phyloP scores from a whole-genome alignment of 2,113 vertebrate species.

The Columba janthina region DNA sequence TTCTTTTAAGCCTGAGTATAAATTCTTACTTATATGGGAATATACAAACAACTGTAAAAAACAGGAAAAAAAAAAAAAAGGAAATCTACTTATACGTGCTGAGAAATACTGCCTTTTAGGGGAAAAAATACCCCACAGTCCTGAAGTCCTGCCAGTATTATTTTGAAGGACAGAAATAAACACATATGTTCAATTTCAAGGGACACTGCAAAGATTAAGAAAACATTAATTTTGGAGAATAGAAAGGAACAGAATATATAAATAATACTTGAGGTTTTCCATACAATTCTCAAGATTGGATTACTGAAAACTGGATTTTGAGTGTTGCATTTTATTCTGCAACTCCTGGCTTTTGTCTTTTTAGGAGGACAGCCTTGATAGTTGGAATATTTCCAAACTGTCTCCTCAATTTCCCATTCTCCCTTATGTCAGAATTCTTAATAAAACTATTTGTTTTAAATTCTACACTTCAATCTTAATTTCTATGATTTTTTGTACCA shows the following conservation, averaged over 20 bases:
- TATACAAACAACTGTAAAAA: neutral
- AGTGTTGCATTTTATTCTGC: neutral
- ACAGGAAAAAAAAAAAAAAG: neutral
- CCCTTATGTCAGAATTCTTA: neutral
- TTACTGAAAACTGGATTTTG: neutral
- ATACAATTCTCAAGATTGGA: neutral
- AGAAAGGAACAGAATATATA: neutral
- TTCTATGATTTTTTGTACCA: neutral
- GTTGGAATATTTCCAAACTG: neutral
- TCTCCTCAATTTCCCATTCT: neutral
- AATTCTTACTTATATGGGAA: constrained; percentile 21
- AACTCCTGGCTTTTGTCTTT: neutral
- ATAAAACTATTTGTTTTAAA: neutral
- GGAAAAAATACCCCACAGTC: accelerated
- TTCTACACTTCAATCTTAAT: neutral
- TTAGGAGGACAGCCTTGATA: neutral
- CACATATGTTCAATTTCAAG: neutral
- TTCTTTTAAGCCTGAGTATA: neutral
- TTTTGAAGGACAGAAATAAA: constrained; percentile 13
- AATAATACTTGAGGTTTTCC: neutral
- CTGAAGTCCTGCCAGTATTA: constrained; percentile 5
- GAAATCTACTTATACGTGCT: neutral
- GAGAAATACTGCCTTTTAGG: neutral
- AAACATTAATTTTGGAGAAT: neutral
- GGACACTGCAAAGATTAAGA: neutral